Base-by-base conservation (phyloP, 2,113 vertebrate species). In the Galeopterus variegatus region DNA sequence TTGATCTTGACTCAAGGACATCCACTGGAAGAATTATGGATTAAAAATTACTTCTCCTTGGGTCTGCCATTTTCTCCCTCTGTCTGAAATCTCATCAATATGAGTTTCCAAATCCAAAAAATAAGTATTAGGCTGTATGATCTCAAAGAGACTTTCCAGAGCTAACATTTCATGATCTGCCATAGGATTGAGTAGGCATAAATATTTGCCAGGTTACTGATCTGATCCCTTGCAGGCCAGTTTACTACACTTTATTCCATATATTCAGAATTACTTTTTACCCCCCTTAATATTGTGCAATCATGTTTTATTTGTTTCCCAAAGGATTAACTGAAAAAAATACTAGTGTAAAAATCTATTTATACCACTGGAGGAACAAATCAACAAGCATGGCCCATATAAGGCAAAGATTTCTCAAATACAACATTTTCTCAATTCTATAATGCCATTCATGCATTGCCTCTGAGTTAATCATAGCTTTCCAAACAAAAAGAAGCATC, bases 201-300 rank as follows among this genome's bases (percentile, higher is more conserved):
- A 88, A 45, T 64, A 83, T 31, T 48, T 48, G 36, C 36, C 72
- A 58, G 73, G 73, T 69, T 73, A 73, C 8, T 36, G 54, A 62
- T 7, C 33, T 87, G 50, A 80, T 72, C n/a, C 28, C 19, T 73
- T 45, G 70, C 12, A 88, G 41, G 17, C 15, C 13, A 62, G 21
- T 45, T 70, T 14, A n/a, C 4, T 88, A 12, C 15, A 76, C 45
- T 87, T 77, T 60, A 77, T 83, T 83, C 36, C 26, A 48, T 28
- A 56, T 54, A 48, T 88, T 94, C n/a, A 94, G 70, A 82, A 88
- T 83, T 52, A 75, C 60, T 41, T 48, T 85, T 80, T 65, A 73
- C 10, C 7, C 33, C 50, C 28, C 2, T 91, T 41, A 72, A 84
- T 28, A 91, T 1, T 52, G 10, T 62, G 1, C 4, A 76, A 50